Evolutionary conservation across 2,797 vertebrate species (phyloP), one percentile per base, ranked within the genome.

Genomic region (Cetoscarus ocellatus): DNA sequence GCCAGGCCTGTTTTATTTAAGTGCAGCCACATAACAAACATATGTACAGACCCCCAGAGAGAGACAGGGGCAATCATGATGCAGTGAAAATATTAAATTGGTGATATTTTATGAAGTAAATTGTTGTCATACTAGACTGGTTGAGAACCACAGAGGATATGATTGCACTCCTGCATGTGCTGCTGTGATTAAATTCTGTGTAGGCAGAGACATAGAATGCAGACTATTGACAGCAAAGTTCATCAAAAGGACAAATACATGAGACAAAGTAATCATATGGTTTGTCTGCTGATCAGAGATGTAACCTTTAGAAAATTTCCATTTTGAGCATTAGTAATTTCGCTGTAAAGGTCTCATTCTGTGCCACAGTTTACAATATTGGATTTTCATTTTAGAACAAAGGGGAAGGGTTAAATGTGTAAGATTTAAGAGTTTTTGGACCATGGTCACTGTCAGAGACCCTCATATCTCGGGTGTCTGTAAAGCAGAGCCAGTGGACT

Each of bases 181-280:
- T 68, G 53, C 66, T 78, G 68, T 55, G 73, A 70, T 76, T 60
- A 70, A 52, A 73, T 39, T 38, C 3, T 53, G 27, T 19, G 47
- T 65, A 55, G 42, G 38, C 14, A 44, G 34, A 56, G 14, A 55
- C 27, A 27, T 34, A 58, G 7, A 45, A 48, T 45, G 34, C 35
- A 49, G 56, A 43, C 42, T 78, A 67, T 43, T 75, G 68, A 67
- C 74, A 51, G 50, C 53, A 66, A 56, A 65, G 3, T 17, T 34
- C 49, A 49, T 73, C 58, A 51, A 49, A 55, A 64, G 68, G 56
- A 39, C 7, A 61, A 27, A 75, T 0, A 27, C 39, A 34, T 59
- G 11, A 6, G 13, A 0, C 13, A 44, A 14, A 44, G 11, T 44
- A 4, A 27, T 27, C 27, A 12, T 42, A 42, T 42, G 10, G 40